Conservation (phyloP, 2,113 vertebrate genomes). For the Kobus ellipsiprymnus region DNA sequence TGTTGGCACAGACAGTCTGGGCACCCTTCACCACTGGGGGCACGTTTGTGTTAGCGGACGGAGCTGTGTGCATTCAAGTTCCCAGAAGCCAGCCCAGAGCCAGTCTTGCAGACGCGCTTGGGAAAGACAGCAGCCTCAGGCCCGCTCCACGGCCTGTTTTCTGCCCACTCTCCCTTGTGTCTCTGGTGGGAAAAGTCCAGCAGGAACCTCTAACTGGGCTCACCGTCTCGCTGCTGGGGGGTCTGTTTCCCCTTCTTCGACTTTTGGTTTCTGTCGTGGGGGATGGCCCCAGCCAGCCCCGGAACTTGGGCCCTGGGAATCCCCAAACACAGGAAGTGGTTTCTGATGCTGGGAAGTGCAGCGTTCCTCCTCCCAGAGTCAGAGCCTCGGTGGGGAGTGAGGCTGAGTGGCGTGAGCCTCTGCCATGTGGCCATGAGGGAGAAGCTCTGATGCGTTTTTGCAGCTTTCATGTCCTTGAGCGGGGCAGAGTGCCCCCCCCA, state of each 20-base stretch:
- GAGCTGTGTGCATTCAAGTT: not conserved
- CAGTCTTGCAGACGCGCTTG: not conserved
- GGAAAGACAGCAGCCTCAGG: not conserved
- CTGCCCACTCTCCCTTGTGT: not conserved
- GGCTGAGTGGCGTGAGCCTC: not conserved
- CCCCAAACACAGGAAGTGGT: not conserved
- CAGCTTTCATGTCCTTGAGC: not conserved
- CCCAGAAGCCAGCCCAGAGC: not conserved
- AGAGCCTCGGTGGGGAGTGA: not conserved
- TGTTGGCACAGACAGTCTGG: not conserved
- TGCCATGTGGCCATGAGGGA: too few relatives aligned
- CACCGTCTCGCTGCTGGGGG: not conserved
- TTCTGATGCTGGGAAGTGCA: not conserved
- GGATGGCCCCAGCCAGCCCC: not conserved
- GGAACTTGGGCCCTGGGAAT: not conserved
- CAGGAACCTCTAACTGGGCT: not conserved
- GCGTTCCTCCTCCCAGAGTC: not conserved
- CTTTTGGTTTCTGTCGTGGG: not conserved
- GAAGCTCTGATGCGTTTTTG: not conserved
- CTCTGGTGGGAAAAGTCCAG: not conserved
- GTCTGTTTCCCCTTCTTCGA: not conserved
- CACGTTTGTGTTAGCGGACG: fast-evolving
- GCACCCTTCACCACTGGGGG: not conserved
- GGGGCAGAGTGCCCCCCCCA: not conserved
- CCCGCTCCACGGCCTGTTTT: fast-evolving